A percentile compares a stretch with the other conserved stretches of the same genome.
Conservation (phyloP, 2,113 vertebrate genomes). For the Microcebus lehilahytsara region DNA sequence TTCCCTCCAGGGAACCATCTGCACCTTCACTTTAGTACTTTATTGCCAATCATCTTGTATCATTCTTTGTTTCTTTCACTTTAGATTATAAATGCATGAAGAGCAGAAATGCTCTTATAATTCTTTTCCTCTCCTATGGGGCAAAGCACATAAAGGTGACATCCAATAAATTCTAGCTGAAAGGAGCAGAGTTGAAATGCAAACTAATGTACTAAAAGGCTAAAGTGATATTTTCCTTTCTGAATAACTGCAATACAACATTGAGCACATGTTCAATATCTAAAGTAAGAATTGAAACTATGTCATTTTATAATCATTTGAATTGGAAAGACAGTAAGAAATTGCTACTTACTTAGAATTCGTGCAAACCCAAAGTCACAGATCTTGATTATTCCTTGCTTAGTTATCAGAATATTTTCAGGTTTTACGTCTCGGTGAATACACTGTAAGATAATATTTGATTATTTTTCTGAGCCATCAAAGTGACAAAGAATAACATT, state of each 20-base stretch:
- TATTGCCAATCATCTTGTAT: neutral
- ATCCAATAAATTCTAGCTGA: neutral
- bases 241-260: neutral
- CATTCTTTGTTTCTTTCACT: neutral
- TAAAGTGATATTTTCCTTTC: neutral
- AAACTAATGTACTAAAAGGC: neutral
- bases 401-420: slow-evolving; percentile 83
- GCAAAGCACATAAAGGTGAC: neutral
- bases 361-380: slow-evolving; percentile 83
- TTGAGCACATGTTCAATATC: neutral
- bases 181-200: neutral
- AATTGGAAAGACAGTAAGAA: neutral
- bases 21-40: neutral
- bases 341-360: slow-evolving; percentile 77
- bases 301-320: neutral
- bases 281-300: neutral
- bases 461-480: slow-evolving; percentile 9
- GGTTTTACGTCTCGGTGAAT: slow-evolving; percentile 82
- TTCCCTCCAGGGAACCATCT: neutral
- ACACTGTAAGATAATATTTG: slow-evolving; percentile 71
- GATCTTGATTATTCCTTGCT: slow-evolving; percentile 81
- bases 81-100: neutral
- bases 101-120: slow-evolving; percentile 22
- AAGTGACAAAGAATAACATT: slow-evolving; percentile 2
- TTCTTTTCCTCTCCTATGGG: neutral